Conservation (phyloP, 2,797 vertebrate genomes). For the Hydrocynus forskahlii region DNA sequence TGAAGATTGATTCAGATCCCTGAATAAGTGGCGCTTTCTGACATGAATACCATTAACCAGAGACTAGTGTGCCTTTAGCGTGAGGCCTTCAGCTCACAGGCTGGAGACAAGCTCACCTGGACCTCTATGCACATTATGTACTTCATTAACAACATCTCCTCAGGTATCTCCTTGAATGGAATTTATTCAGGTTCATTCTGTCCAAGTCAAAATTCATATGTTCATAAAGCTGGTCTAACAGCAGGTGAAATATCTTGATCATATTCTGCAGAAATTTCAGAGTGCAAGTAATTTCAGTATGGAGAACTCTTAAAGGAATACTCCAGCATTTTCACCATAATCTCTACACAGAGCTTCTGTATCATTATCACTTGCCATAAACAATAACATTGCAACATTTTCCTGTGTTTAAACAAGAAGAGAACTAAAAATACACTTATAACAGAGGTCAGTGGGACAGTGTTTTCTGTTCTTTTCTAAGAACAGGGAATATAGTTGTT, state of each 20-base stretch:
- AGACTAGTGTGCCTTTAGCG: slow-evolving; percentile 21
- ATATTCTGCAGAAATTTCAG: background rate
- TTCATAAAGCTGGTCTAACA: background rate
- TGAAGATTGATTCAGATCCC: slow-evolving; percentile 77
- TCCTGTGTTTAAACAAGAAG: background rate
- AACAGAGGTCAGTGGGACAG: background rate
- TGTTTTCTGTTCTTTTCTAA: background rate
- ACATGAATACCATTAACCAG: background rate
- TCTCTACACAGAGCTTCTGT: background rate
- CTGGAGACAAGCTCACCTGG: slow-evolving; percentile 21
- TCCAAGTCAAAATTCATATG: background rate
- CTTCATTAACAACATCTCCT: background rate
- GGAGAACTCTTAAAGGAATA: background rate
- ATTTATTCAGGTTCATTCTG: background rate
- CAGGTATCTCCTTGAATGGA: background rate
- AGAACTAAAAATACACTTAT: background rate
- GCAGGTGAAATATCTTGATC: background rate
- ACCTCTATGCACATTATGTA: slow-evolving; percentile 23
- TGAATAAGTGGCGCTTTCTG: slow-evolving; percentile 38
- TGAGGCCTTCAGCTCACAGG: slow-evolving; percentile 27
- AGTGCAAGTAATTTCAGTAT: background rate
- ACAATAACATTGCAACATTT: background rate
- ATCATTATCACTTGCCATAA: background rate
- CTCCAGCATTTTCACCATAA: background rate
- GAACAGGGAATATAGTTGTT: no score